Evolutionary conservation across 2,113 vertebrate species (phyloP), one percentile per base, ranked within the genome.

Genomic region (Nothoprocta perdicaria): DNA sequence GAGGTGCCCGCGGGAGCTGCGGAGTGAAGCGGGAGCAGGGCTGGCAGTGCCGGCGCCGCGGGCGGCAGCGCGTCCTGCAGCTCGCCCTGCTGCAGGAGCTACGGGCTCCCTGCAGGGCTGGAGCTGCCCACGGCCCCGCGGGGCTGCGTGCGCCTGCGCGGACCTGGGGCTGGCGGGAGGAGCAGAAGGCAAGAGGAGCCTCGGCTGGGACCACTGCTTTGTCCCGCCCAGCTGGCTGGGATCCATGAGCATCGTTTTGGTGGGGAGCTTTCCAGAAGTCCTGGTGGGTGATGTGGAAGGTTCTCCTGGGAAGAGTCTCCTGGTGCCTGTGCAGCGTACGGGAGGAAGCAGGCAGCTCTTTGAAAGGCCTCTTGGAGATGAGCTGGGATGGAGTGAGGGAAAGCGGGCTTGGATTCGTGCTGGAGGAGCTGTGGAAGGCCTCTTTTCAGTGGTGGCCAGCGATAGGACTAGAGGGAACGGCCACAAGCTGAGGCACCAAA

Each of bases 11-110:
- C 57, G 41, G 62, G 41, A 26, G 22, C 48, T 18, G 27, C 1
- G 24, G 35, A 45, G 41, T 8, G 11, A 3, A 26, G 5, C 53
- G 11, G 41, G 5, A 53, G 45, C 21, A 21, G 4, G 35, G 38
- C 43, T 31, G 29, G 3, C 17, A 16, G 2, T 5, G 50, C 38
- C 21, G 5, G 19, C 9, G 3, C 0, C 6, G 26, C 7, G 21
- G 24, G 40, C 29, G 8, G 15, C 68, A 55, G 46, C 9, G 23
- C 38, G 6, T 17, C 21, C 41, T 8, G 12, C 50, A 19, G n/a
- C n/a, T n/a, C n/a, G n/a, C n/a, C n/a, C n/a, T n/a, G n/a, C n/a
- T n/a, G n/a, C n/a, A n/a, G n/a, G 40, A 43, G 79, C 48, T 53
- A n/a, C n/a, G n/a, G n/a, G n/a, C 33, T 2, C 1, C 0, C 61